Percentiles rank a stretch among this genome's conserved stretches.
These are phyloP conservation scores for Chrysocyon brachyurus DNA, from an alignment of 2,797 vertebrate genomes.

Conservation along the genomic window DNA sequence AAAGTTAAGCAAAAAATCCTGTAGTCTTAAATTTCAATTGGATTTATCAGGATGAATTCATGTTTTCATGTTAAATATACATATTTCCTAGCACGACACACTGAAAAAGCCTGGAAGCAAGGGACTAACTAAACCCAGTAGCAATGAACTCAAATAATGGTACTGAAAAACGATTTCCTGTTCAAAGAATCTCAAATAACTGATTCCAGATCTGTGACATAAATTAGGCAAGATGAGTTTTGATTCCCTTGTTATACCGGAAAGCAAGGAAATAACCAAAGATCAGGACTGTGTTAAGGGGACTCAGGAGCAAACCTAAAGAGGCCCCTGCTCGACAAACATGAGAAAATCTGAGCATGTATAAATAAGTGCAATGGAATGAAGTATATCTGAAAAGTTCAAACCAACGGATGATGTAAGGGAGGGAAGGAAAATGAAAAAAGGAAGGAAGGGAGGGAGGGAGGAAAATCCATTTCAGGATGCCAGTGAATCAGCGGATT, in stretches of 20 bases:
- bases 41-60: background rate
- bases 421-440: background rate
- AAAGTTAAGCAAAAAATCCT: background rate
- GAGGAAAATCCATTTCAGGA: constrained; percentile 17
- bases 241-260: background rate
- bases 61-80: background rate
- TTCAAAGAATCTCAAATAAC: constrained; percentile 5
- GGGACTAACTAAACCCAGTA: background rate
- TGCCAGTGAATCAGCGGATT: background rate
- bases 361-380: constrained; percentile 45
- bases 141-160: constrained; percentile 21
- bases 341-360: background rate
- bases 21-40: background rate
- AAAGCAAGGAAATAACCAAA: background rate
- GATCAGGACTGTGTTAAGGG: background rate
- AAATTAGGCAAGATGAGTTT: background rate
- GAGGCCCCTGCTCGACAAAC: background rate
- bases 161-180: constrained; percentile 43
- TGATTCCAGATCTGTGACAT: background rate
- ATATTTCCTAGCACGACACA: constrained; percentile 13
- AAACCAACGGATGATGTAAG: background rate
- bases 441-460: background rate
- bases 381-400: background rate
- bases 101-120: background rate
- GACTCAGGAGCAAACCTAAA: background rate